Conservation (phyloP, 2,888 invertebrate species). For the Nematopogon swammerdamellus region DNA sequence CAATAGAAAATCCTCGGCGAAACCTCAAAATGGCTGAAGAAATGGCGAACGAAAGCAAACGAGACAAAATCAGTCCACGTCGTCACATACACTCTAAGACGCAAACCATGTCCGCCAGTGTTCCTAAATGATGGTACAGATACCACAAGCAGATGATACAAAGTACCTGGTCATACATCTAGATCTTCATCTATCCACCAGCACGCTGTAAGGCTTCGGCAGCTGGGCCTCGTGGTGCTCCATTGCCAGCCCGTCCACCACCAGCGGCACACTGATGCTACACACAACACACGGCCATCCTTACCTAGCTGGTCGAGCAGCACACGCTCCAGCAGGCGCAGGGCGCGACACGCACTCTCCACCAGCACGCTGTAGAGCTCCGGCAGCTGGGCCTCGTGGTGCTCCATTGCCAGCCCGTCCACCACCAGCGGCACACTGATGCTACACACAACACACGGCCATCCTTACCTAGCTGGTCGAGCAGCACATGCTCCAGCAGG, state of each 20-base stretch:
- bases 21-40: too few species aligned
- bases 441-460: too few species aligned
- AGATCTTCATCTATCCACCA: too few species aligned
- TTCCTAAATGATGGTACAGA: too few species aligned
- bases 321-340: conserved; percentile 62
- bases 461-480: conserved; percentile 58
- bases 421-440: conserved; percentile 63
- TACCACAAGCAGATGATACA: too few species aligned
- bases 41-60: too few species aligned
- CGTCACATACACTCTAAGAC: too few species aligned
- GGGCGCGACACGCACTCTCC: conserved; percentile 65
- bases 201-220: conserved; percentile 28
- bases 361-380: conserved; percentile 22
- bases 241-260: conserved; percentile 70
- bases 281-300: too few species aligned
- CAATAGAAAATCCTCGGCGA: too few species aligned
- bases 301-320: conserved; percentile 58
- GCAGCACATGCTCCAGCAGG: conserved; percentile 60
- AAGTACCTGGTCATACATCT: too few species aligned
- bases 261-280: conserved; percentile 59
- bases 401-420: conserved; percentile 70
- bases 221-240: conserved; percentile 63
- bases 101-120: too few species aligned
- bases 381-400: conserved; percentile 59
- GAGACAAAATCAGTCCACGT: too few species aligned